These are phyloP conservation scores for Siniperca knerii DNA, from an alignment of 2,113 vertebrate genomes.

Conservation along the genomic window DNA sequence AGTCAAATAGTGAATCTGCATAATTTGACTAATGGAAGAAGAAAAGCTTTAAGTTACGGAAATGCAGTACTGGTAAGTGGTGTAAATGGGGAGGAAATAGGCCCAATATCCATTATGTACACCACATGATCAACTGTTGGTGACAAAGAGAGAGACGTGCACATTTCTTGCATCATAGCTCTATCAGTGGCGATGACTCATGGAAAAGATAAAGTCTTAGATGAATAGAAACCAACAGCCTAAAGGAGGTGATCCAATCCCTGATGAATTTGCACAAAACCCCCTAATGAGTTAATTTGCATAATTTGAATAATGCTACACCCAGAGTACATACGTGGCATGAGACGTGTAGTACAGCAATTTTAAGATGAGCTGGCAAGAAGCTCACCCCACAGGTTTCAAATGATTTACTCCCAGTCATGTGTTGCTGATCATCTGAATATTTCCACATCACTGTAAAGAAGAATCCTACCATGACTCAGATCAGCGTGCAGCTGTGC, in stretches of 20 bases:
- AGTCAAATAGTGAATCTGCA: not conserved
- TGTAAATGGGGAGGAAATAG: not conserved
- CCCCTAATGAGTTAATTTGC: conserved; percentile 50
- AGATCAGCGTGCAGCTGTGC: conserved; percentile 69
- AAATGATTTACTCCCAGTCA: conserved; percentile 67
- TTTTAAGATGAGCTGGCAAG: conserved; percentile 53
- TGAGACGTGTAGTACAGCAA: conserved; percentile 12
- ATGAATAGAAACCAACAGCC: conserved; percentile 45
- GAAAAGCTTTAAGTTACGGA: not conserved
- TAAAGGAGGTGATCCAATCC: conserved; percentile 36
- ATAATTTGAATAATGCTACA: conserved; percentile 44
- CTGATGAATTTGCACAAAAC: conserved; percentile 38
- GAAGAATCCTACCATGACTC: conserved; percentile 65
- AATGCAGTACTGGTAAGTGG: not conserved
- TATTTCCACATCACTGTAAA: conserved; percentile 67
- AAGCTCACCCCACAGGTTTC: conserved; percentile 56
- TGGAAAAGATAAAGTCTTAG: conserved; percentile 37
- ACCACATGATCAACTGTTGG: conserved; percentile 7
- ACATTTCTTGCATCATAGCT: conserved; percentile 23
- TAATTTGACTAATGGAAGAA: not conserved
- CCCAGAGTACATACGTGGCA: conserved; percentile 51
- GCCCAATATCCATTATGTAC: not conserved
- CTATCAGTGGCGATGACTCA: conserved; percentile 33
- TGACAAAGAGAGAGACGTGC: not conserved
- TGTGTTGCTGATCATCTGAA: conserved; percentile 73